Evolutionary conservation across 1,140 invertebrate species (phyloP).

Genomic region (Pogonus chalceus): DNA sequence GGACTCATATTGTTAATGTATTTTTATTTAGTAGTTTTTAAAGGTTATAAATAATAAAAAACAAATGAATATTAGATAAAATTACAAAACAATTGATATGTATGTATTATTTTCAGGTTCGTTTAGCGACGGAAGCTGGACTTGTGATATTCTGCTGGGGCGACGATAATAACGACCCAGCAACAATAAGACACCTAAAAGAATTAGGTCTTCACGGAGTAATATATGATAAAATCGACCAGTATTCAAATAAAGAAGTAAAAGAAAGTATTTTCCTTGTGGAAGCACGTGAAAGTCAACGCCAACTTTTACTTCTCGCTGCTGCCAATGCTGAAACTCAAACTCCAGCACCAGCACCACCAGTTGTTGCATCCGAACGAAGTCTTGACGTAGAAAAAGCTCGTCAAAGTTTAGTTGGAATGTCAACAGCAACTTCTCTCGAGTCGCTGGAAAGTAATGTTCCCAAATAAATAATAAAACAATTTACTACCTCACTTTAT

Average conservation of each 20-base stretch:
- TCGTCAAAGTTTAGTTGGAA: conserved; percentile 25
- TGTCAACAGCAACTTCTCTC: conserved; percentile 38
- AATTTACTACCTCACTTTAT: no score
- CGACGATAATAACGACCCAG: conserved; percentile 83
- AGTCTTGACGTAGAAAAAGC: conserved; percentile 34
- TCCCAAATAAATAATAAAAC: no score
- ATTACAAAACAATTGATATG: background rate
- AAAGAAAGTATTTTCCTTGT: conserved; percentile 73
- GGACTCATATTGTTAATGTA: no score
- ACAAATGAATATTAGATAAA: no score
- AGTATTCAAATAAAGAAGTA: conserved; percentile 65
- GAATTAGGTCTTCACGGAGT: conserved; percentile 81
- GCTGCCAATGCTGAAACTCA: conserved; percentile 29
- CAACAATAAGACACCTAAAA: conserved; percentile 78
- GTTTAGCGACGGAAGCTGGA: conserved; percentile 61
- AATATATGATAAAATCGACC: conserved; percentile 87
- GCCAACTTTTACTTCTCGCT: conserved; percentile 45
- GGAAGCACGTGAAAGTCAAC: conserved; percentile 65
- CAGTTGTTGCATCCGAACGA: conserved; percentile 24
- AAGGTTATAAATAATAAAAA: no score
- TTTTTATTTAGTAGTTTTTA: no score
- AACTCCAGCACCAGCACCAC: conserved; percentile 18
- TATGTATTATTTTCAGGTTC: conserved; percentile 38
- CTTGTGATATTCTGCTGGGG: conserved; percentile 93
- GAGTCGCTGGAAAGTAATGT: conserved; percentile 31